Evolutionary conservation across 1,140 invertebrate species (phyloP), one percentile per base, ranked within the genome.

Genomic region (Aphelinus atriplicis): DNA sequence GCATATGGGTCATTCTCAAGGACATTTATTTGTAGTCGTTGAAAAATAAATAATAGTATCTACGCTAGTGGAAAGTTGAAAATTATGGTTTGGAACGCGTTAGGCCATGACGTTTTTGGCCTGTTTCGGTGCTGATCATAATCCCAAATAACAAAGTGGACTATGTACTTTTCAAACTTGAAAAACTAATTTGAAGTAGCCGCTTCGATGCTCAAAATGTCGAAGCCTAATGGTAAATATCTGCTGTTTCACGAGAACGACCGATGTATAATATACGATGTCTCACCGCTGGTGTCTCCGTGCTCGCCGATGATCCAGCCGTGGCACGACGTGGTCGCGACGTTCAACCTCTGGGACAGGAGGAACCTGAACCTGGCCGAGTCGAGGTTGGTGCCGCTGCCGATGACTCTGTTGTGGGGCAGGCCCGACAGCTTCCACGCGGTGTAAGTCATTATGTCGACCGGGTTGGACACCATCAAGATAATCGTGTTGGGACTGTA

Each of bases 221-320:
- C 53, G 10, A 26, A 26, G 26, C 26, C 26, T 26, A 26, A 26
- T 26, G 26, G 26, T 26, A 26, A 26, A 26, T 26, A 26, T 26
- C 26, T 26, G 26, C 26, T 26, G 26, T 26, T 26, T 26, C 26
- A 26, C 26, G 26, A 26, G 26, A 26, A 26, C 26, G 26, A 26
- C 26, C 26, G 26, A 26, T 26, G 26, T 26, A 26, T 26, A 26
- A 26, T 26, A 26, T 26, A 26, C 26, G 26, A 26, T 26, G 26
- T 0, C 26, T 83, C 87, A 93, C 92, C 93, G 78, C 93, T 94
- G 3, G 92, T 91, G 77, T 96, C 94, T 6, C 94, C 94, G 81
- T 96, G 94, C 85, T 96, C 94, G 58, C 95, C 94, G 80, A 97
- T 96, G 80, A 97, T 95, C 91, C 94, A 97, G 0, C 95, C 95